phyloP scores from a whole-genome alignment of 2,797 vertebrate species.

The Parambassis ranga region DNA sequence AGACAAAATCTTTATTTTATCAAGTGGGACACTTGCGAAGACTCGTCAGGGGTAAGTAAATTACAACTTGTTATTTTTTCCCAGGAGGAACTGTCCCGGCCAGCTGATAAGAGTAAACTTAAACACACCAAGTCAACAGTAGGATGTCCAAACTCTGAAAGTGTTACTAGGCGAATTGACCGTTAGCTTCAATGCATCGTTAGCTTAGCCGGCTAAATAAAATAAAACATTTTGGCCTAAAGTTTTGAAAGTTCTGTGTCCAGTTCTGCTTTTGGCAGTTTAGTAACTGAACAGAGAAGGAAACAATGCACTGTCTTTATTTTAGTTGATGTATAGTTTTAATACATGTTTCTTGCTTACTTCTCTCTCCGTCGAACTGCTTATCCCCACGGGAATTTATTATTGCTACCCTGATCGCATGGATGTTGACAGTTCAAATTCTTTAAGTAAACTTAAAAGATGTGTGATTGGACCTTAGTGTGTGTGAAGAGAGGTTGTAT shows the following conservation, averaged over 20 bases:
- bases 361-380: too few species aligned
- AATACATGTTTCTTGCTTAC: too few species aligned
- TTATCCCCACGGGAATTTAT: conserved; percentile 56
- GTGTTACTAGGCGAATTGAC: not conserved
- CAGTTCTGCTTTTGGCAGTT: conserved; percentile 9
- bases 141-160: not conserved
- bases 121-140: not conserved
- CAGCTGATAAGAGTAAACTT: not conserved
- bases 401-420: conserved; percentile 9
- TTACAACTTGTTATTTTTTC: not conserved
- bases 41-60: conserved; percentile 29
- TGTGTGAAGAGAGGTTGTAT: not conserved
- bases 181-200: not conserved
- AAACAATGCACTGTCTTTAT: not conserved
- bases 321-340: too few species aligned
- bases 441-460: not conserved
- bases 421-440: not conserved
- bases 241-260: too few species aligned
- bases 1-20: not conserved
- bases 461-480: too few species aligned
- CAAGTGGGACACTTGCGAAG: not conserved
- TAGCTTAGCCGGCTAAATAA: not conserved
- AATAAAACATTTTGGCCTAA: not conserved
- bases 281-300: not conserved
- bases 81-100: conserved; percentile 2